Percentiles rank a stretch among this genome's conserved stretches.
These are phyloP conservation scores for Leptatherina wallacei DNA, from an alignment of 2,797 vertebrate species.

Conservation along the genomic window DNA sequence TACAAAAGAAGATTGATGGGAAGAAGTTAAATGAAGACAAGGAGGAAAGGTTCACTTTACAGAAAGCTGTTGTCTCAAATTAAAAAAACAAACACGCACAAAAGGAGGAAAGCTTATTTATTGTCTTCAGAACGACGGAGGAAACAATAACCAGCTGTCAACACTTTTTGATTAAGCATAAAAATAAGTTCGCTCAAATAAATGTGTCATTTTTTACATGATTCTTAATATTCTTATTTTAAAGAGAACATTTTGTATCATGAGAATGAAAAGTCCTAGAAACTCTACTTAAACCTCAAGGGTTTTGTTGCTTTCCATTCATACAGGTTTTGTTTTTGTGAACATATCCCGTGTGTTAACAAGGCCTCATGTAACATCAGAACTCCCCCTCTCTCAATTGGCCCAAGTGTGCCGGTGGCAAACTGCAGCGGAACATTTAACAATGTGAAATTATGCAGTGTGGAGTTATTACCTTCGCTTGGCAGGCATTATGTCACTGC, in stretches of 20 bases:
- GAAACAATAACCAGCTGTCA: conserved; percentile 10
- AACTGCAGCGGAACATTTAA: not conserved
- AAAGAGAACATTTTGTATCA: no score
- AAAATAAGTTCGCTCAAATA: not conserved
- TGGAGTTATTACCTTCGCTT: not conserved
- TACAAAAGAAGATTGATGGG: conserved; percentile 54
- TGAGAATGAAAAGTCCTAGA: not conserved
- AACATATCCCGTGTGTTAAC: no score
- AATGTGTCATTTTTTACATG: not conserved
- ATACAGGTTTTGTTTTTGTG: no score
- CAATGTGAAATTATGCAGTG: not conserved
- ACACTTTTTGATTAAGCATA: not conserved
- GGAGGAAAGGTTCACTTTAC: conserved; percentile 29
- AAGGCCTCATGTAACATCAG: not conserved
- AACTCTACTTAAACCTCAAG: not conserved
- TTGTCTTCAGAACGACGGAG: conserved; percentile 16
- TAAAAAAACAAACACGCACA: conserved; percentile 14
- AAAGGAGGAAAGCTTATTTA: conserved; percentile 13
- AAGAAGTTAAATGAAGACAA: conserved; percentile 47
- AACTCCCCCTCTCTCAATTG: not conserved
- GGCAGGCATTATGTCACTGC: conserved; percentile 7
- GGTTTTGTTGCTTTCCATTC: not conserved
- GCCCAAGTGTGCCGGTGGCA: not conserved
- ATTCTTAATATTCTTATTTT: not conserved
- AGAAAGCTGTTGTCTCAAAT: conserved; percentile 43